Conservation (phyloP, 1,140 invertebrate genomes). For the Cataglyphis hispanica region DNA sequence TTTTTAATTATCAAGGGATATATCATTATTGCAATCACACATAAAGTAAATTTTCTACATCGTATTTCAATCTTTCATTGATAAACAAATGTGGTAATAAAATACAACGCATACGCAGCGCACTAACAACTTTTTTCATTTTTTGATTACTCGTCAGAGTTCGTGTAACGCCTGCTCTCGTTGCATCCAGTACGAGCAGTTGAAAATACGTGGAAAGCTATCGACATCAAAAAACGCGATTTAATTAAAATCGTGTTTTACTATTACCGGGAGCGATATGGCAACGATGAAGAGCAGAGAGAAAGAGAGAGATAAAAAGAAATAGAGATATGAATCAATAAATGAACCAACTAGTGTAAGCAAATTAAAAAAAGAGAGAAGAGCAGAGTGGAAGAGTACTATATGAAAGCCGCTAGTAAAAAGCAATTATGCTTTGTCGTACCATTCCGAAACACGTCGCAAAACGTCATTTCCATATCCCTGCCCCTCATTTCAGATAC, state of each 20-base stretch:
- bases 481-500: conserved; percentile 41
- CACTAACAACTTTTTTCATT: conserved; percentile 47
- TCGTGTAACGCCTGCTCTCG: neutral
- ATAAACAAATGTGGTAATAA: neutral
- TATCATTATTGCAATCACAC: neutral
- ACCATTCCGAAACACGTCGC: conserved; percentile 36
- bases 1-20: neutral
- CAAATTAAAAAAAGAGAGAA: conserved; percentile 23
- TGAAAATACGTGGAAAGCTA: conserved; percentile 56
- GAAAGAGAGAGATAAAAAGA: neutral
- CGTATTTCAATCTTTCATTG: conserved; percentile 17
- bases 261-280: conserved; percentile 41
- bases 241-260: conserved; percentile 62
- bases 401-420: conserved; percentile 57
- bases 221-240: conserved; percentile 55
- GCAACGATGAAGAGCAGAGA: neutral
- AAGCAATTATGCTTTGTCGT: conserved; percentile 60
- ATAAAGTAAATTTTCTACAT: neutral
- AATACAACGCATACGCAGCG: neutral
- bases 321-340: conserved; percentile 42
- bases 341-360: conserved; percentile 27
- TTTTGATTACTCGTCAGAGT: conserved; percentile 20
- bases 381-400: neutral
- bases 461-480: conserved; percentile 56
- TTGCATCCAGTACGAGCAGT: conserved; percentile 4